phyloP scores from a whole-genome alignment of 2,113 vertebrate genomes.

The Paramisgurnus dabryanus region DNA sequence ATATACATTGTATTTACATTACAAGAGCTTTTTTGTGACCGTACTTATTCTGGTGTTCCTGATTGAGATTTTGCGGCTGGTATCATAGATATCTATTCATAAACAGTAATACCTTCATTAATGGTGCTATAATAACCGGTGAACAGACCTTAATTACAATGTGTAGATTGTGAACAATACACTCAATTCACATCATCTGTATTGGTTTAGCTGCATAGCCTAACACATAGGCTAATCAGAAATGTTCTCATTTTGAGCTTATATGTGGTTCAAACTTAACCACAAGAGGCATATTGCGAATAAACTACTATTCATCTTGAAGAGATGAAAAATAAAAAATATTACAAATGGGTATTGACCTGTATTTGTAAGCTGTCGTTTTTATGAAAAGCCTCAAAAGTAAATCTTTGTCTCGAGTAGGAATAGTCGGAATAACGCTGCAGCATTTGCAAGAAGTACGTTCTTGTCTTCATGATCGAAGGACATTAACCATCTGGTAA shows the following conservation, averaged over 20 bases:
- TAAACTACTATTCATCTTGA: conserved; percentile 16
- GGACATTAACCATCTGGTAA: conserved; percentile 2
- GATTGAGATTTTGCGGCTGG: conserved; percentile 38
- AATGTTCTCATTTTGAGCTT: neutral
- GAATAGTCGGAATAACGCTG: neutral
- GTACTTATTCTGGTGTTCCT: conserved; percentile 18
- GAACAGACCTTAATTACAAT: conserved; percentile 31
- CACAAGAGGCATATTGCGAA: conserved; percentile 36
- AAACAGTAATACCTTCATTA: conserved; percentile 36
- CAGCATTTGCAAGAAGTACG: conserved; percentile 19
- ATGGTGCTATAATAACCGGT: conserved; percentile 35
- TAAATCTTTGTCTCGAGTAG: neutral
- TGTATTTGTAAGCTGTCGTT: conserved; percentile 18
- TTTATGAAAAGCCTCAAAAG: conserved; percentile 8
- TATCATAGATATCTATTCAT: conserved; percentile 29
- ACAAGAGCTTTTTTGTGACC: conserved; percentile 34
- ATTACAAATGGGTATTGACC: conserved; percentile 23
- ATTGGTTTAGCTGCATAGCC: conserved; percentile 32
- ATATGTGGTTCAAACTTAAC: neutral
- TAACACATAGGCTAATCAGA: neutral
- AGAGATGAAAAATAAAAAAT: neutral
- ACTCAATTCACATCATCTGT: conserved; percentile 27
- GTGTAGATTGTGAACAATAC: conserved; percentile 21
- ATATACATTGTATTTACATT: conserved; percentile 79
- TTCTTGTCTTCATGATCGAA: conserved; percentile 29